Base-by-base conservation (phyloP, 2,113 vertebrate species). In the Martes martes region DNA sequence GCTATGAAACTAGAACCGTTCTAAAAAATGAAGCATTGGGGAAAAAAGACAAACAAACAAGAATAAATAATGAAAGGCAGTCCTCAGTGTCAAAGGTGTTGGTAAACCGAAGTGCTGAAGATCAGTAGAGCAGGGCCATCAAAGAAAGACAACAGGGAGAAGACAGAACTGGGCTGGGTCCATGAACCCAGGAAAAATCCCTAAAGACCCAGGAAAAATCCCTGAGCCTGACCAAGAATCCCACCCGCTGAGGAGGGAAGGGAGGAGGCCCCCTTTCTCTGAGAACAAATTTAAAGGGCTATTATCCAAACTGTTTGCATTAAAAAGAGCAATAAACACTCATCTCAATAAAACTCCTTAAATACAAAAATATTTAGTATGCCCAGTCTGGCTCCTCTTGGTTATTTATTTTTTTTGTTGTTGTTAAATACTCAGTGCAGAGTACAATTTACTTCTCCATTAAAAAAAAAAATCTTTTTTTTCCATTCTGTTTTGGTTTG, bases 401-500 rank as follows among this genome's bases (percentile, higher is more conserved):
- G 11, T 98, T 97, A 59, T n/a, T 97, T 65, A 4, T 59, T 45
- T 61, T 67, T 97, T 91, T 97, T 84, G 33, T 97, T 97, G 92
- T 97, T 97, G 95, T 96, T 98, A 98, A 98, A 97, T 97, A 98
- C 87, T 91, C 95, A 98, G 94, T 52, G 69, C 52, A 47, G 97
- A 98, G 92, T 98, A 98, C 76, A 98, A 98, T 98, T 98, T 98
- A 97, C 33, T 98, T 98, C 97, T 98, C 89, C 81, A 97, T 98
- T 97, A 2, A 96, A 98, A 97, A 97, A 95, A 92, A 95, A 96
- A 71, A 16, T 3, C 6, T 23, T 63, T 76, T 94, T 86, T 55
- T 94, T 97, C 98, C 91, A 94, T 99, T 99, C 98, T 99, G 99
- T 99, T 99, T 99, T 99, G 98, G 98, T 99, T 99, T 99, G 98